These are phyloP conservation scores for Akabosia matsudoensis DNA, from an alignment of 1,140 invertebrate genomes.

Conservation along the genomic window DNA sequence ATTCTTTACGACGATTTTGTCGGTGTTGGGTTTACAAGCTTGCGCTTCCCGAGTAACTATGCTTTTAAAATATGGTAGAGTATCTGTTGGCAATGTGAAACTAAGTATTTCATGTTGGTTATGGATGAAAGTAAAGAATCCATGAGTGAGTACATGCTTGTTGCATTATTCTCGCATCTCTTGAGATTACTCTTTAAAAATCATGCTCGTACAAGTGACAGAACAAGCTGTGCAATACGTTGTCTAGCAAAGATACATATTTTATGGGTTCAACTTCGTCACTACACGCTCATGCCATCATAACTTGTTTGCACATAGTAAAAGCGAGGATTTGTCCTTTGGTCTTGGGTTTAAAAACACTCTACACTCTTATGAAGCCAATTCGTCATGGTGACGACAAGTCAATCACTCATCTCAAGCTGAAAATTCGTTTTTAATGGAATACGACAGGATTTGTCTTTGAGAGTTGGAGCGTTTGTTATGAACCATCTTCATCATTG, in stretches of 20 bases:
- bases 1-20: too few relatives aligned
- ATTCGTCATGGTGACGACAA: slow-evolving; percentile 4
- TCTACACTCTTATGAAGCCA: too few relatives aligned
- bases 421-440: too few relatives aligned
- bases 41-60: too few relatives aligned
- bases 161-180: slow-evolving; percentile 7
- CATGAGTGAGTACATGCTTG: not conserved
- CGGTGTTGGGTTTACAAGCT: too few relatives aligned
- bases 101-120: not conserved
- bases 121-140: not conserved
- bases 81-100: not conserved
- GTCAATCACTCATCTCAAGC: slow-evolving; percentile 12
- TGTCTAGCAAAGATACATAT: not conserved
- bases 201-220: not conserved
- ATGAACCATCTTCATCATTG: too few relatives aligned
- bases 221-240: not conserved
- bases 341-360: too few relatives aligned
- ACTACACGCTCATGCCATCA: not conserved
- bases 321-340: too few relatives aligned
- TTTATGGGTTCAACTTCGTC: not conserved
- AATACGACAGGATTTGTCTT: too few relatives aligned
- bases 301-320: not conserved
- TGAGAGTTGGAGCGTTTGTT: too few relatives aligned
- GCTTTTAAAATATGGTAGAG: not conserved
- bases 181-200: not conserved